Base-by-base conservation (phyloP, 2,113 vertebrate genomes). In the Xenotilapia leptura region DNA sequence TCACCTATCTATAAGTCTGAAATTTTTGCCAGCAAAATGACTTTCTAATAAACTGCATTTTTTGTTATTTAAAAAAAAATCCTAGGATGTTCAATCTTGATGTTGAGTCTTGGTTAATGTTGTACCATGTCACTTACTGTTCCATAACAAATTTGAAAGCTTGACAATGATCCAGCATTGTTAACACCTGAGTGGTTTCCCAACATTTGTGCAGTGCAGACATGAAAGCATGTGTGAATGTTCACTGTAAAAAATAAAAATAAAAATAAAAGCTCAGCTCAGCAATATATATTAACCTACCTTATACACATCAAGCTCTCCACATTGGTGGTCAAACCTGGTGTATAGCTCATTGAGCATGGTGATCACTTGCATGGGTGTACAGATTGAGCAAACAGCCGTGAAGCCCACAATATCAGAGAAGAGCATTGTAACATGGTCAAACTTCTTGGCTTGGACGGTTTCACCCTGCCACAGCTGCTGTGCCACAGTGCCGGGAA, bases 321-420 rank as follows among this genome's bases (percentile, higher is more conserved):
- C 99, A 47, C 98, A 99, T 1, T 99, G 97, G 89, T 96, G 97
- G 95, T 99, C 99, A 90, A 99, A 99, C 88, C 97, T 97, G 17
- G 99, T 99, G 94, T 99, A 99, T 55, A 99, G 95, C 53, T 98
- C 98, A 4, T 97, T 99, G 83, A 99, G 97, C 99, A 99, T 99
- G 92, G 98, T 98, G 94, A 99, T 98, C 94, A 99, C 98, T 96
- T 99, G 98, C 97, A 99, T 98, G 0, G 99, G 98, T 2, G 98
- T 98, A 77, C 98, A 99, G 6, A 95, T 96, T 3, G 98, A 97
- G 92, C 99, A 99, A 92, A 99, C 97, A 70, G 99, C 98, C 0
- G 99, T 99, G 96, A 99, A 99, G 83, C 99, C 99, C 86, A 99
- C 99, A 9, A 99, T 97, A 94, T 99, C 99, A 3, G 99, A 99